Evolutionary conservation across 2,888 invertebrate species (phyloP), one percentile per base, ranked within the genome.

Genomic region (Scaptomyza parva): DNA sequence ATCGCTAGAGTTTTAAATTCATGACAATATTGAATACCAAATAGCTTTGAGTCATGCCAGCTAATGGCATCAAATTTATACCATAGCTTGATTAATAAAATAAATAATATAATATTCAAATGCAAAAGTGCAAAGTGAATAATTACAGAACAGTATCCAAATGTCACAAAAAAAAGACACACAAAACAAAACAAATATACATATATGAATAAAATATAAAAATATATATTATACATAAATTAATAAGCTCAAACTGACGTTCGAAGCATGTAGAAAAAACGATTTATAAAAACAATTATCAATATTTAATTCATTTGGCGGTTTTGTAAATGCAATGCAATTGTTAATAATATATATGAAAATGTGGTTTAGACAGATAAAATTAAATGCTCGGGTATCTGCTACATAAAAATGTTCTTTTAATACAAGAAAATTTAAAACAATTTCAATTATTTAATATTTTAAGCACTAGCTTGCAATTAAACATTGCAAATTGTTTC

Each of bases 271-370:
- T 33, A 39, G 20, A 50, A 70, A 76, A 71, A 54, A 3, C 48
- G 64, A 62, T 74, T 71, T 59, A 65, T 33, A 75, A 84, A 82
- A 86, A 78, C 67, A 86, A 86, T 86, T 86, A 81, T 86, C 76
- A 86, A 83, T 84, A 84, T 83, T 86, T 86, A 86, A 83, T 81
- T 76, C 58, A 60, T 47, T 69, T 69, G 50, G 78, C 43, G 87
- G 87, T 84, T 86, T 66, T 67, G 81, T 44, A 55, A 58, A 78
- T 65, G 76, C 54, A 68, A 69, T 64, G 59, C 57, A 62, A 62
- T 47, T 78, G 72, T 80, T 67, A 79, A 82, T 84, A 86, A 81
- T 77, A 75, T 68, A 83, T 84, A 83, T 80, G 48, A 63, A 83
- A 77, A 63, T 80, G 84, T 45, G 81, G 84, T 66, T 75, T 80